Percentiles rank a stretch among this genome's conserved stretches.
phyloP scores from a whole-genome alignment of 2,797 vertebrate species.

The Trachops cirrhosus region DNA sequence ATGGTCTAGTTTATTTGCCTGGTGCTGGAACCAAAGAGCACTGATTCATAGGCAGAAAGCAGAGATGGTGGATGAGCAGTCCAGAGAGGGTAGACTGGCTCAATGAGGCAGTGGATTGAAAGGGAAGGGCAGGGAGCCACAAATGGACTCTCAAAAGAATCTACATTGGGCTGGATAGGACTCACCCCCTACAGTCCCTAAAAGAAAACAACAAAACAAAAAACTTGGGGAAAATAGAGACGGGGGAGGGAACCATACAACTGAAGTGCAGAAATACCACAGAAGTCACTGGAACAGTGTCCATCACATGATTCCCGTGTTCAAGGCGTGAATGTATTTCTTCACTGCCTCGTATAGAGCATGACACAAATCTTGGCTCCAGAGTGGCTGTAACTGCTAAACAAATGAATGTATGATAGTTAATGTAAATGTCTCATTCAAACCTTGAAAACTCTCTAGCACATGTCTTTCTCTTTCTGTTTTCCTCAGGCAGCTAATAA shows the following conservation, averaged over 20 bases:
- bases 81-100: neutral
- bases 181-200: too few relatives aligned
- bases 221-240: neutral
- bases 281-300: neutral
- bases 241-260: neutral
- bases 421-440: neutral
- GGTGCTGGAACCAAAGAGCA: neutral
- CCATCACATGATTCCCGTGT: neutral
- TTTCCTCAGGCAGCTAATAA: neutral
- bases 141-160: neutral
- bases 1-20: neutral
- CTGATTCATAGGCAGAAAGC: neutral
- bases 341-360: neutral
- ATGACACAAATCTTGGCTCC: neutral
- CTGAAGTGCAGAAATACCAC: neutral
- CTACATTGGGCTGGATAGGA: neutral
- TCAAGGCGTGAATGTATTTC: neutral
- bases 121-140: neutral
- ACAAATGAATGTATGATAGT: neutral
- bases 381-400: neutral
- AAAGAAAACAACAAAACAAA: neutral
- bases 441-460: neutral
- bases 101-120: neutral
- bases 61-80: neutral
- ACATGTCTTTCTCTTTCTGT: neutral